phyloP scores from a whole-genome alignment of 2,888 invertebrate genomes.

The Cloeon dipterum region DNA sequence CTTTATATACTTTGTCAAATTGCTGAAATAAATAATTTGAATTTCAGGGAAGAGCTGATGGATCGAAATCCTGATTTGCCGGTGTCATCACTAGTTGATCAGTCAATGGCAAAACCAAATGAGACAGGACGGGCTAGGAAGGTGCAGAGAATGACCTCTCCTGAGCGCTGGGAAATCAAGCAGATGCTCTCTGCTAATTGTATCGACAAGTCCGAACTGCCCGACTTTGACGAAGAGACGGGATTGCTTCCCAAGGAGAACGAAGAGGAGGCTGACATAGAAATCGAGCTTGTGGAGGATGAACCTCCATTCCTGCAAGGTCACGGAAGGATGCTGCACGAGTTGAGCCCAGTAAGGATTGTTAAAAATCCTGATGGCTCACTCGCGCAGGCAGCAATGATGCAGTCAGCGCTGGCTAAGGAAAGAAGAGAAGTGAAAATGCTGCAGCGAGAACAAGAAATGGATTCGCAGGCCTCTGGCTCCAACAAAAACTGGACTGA shows the following conservation, averaged over 20 bases:
- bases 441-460: slow-evolving; percentile 81
- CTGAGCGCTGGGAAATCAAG: slow-evolving; percentile 93
- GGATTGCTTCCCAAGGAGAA: slow-evolving; percentile 78
- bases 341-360: slow-evolving; percentile 74
- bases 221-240: slow-evolving; percentile 94
- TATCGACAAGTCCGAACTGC: slow-evolving; percentile 78
- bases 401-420: slow-evolving; percentile 95
- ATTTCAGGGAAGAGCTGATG: slow-evolving; percentile 38
- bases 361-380: slow-evolving; percentile 99
- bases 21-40: too few relatives aligned
- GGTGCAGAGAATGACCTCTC: slow-evolving; percentile 85
- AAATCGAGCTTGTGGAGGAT: slow-evolving; percentile 96
- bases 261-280: slow-evolving; percentile 88
- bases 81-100: slow-evolving; percentile 26
- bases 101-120: slow-evolving; percentile 48
- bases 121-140: too few relatives aligned
- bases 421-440: slow-evolving; percentile 91
- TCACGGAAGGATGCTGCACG: slow-evolving; percentile 76
- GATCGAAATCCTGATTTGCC: slow-evolving; percentile 88
- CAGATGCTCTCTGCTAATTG: slow-evolving; percentile 90
- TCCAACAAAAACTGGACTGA: slow-evolving; percentile 92
- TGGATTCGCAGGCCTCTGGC: slow-evolving; percentile 60
- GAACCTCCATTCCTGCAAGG: slow-evolving; percentile 84
- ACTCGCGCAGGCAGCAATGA: slow-evolving; percentile 97
- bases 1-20: too few relatives aligned